Evolutionary conservation across 2,888 invertebrate species (phyloP).

Genomic region (Catocala fraxini): DNA sequence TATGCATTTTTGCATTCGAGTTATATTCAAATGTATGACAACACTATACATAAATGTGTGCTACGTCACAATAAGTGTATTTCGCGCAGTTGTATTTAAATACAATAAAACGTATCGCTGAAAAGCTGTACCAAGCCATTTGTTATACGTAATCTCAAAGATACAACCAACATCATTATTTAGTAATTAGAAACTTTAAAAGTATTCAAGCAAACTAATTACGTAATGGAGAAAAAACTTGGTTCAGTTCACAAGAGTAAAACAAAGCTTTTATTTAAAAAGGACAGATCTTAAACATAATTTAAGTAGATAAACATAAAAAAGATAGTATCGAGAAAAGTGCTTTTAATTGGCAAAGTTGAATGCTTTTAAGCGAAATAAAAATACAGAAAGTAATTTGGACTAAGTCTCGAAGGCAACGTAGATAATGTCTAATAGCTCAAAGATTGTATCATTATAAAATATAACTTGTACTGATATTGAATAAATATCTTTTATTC

Average conservation of each 20-base stretch:
- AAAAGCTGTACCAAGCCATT: too few species aligned
- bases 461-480: too few species aligned
- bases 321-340: conserved; percentile 10
- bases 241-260: conserved; percentile 16
- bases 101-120: too few species aligned
- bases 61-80: too few species aligned
- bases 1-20: too few species aligned
- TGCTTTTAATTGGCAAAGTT: conserved; percentile 2
- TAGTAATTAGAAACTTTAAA: conserved; percentile 14
- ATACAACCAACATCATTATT: conserved; percentile 8
- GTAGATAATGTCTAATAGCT: too few species aligned
- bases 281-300: conserved; percentile 10
- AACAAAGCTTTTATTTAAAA: conserved; percentile 27
- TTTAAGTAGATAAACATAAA: conserved; percentile 6
- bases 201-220: not conserved
- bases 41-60: too few species aligned
- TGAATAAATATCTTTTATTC: too few species aligned
- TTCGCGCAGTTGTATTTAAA: too few species aligned
- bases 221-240: conserved; percentile 8
- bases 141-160: not conserved
- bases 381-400: not conserved
- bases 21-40: too few species aligned
- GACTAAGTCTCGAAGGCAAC: too few species aligned
- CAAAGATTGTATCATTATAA: too few species aligned
- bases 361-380: conserved; percentile 1